These are phyloP conservation scores for Melipona quadrifasciata DNA, from an alignment of 1,140 invertebrate species.

Conservation along the genomic window DNA sequence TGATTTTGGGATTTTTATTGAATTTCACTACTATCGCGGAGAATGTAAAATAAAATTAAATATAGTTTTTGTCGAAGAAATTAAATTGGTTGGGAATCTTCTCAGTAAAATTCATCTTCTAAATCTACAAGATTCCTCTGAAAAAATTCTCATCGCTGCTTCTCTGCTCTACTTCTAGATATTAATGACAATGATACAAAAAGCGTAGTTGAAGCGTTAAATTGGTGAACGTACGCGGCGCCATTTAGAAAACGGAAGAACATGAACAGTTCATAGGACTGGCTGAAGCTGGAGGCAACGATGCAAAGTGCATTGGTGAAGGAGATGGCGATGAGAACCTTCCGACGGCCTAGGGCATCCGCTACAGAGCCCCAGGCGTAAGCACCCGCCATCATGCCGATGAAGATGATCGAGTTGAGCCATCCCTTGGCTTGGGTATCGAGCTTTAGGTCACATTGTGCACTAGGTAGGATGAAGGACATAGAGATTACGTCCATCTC, in stretches of 20 bases:
- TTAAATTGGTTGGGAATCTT: no score
- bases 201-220: background rate
- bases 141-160: no score
- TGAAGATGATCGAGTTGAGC: slow-evolving; percentile 93
- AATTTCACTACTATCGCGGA: no score
- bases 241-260: slow-evolving; percentile 94
- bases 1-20: no score
- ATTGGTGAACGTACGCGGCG: slow-evolving; percentile 88
- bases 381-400: slow-evolving; percentile 96
- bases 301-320: slow-evolving; percentile 95
- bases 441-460: slow-evolving; percentile 94
- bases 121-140: no score
- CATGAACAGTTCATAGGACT: slow-evolving; percentile 93
- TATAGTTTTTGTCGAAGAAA: no score
- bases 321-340: slow-evolving; percentile 93
- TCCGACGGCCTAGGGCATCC: slow-evolving; percentile 91
- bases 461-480: slow-evolving; percentile 96
- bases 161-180: no score
- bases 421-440: slow-evolving; percentile 94
- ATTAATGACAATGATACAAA: no score
- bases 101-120: no score
- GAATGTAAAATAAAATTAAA: no score
- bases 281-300: slow-evolving; percentile 93
- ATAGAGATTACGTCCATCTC: slow-evolving; percentile 97
- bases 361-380: slow-evolving; percentile 95